Percentiles rank a stretch among this genome's conserved stretches.
Evolutionary conservation across 2,888 invertebrate species (phyloP).

Genomic region (Drosophila setosimentum): DNA sequence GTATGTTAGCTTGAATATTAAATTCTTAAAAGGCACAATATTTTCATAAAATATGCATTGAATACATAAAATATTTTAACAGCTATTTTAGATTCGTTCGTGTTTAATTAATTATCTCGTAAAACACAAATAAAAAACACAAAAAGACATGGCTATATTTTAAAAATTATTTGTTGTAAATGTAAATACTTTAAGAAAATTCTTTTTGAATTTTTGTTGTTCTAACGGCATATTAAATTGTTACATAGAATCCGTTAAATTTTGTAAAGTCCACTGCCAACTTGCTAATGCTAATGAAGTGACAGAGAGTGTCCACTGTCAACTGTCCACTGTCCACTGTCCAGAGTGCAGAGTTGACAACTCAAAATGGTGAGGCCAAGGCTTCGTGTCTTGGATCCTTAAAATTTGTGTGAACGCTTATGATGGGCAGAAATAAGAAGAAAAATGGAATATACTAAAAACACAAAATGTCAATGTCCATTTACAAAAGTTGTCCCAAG

Average conservation of each 20-base stretch:
- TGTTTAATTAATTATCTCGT: background rate
- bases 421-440: constrained; percentile 44
- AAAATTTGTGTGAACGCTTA: constrained; percentile 63
- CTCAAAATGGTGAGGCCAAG: constrained; percentile 17
- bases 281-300: constrained; percentile 62
- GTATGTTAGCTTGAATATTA: background rate
- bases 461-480: constrained; percentile 73
- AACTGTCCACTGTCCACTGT: background rate
- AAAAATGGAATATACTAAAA: constrained; percentile 39
- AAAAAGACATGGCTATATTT: background rate
- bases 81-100: background rate
- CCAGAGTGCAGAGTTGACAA: constrained; percentile 2
- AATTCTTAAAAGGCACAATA: background rate
- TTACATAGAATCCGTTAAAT: constrained; percentile 19
- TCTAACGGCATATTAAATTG: constrained; percentile 32
- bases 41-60: background rate
- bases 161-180: background rate
- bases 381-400: constrained; percentile 36
- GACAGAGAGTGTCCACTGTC: constrained; percentile 9
- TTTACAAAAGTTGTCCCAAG: constrained; percentile 72
- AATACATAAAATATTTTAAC: background rate
- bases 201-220: constrained; percentile 5
- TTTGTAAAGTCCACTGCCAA: constrained; percentile 23
- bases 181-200: background rate
- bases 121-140: background rate